These are phyloP conservation scores for Synanceia verrucosa DNA, from an alignment of 2,797 vertebrate species.

Conservation along the genomic window DNA sequence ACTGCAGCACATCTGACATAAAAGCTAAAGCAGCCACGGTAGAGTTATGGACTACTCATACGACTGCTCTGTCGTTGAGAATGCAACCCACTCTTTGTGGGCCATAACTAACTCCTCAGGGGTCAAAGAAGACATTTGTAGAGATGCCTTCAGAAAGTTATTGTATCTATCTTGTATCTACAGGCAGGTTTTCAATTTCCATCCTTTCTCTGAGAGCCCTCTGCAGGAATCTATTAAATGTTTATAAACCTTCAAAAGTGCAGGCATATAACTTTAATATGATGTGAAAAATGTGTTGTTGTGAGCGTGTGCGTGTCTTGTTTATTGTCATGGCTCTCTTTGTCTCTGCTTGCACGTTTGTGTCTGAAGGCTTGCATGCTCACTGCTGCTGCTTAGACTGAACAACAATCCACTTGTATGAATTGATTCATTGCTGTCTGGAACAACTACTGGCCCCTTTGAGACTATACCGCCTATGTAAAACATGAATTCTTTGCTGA, in stretches of 20 bases:
- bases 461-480: constrained; percentile 57
- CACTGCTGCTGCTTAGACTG: constrained; percentile 16
- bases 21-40: constrained; percentile 43
- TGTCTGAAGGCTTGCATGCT: constrained; percentile 14
- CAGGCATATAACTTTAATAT: constrained; percentile 59
- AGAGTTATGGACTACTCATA: constrained; percentile 57
- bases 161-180: constrained; percentile 52
- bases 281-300: constrained; percentile 30
- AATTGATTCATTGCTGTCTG: constrained; percentile 59
- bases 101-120: constrained; percentile 68
- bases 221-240: constrained; percentile 72
- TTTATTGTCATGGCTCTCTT: constrained; percentile 29
- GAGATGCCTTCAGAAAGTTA: constrained; percentile 51
- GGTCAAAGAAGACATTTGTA: constrained; percentile 59
- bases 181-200: constrained; percentile 42
- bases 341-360: constrained; percentile 7
- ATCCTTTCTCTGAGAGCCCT: constrained; percentile 65
- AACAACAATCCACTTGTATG: constrained; percentile 51
- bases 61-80: constrained; percentile 39
- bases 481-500: constrained; percentile 62
- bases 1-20: constrained; percentile 46
- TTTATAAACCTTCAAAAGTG: constrained; percentile 73
- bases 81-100: constrained; percentile 35
- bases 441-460: constrained; percentile 45
- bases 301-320: constrained; percentile 23